Evolutionary conservation across 1,140 invertebrate species (phyloP).

Genomic region (Hyphantria cunea): DNA sequence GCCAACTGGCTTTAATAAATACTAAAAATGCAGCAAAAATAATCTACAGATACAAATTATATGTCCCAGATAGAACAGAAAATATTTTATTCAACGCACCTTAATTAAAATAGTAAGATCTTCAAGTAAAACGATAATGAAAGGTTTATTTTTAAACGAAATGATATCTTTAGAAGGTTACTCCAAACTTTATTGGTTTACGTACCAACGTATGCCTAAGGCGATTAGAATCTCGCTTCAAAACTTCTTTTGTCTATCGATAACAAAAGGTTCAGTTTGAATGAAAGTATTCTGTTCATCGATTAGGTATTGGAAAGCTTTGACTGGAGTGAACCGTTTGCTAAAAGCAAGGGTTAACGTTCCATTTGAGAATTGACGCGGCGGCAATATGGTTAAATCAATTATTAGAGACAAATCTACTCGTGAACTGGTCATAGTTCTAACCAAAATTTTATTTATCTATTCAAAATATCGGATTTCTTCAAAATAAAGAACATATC

Average conservation of each 20-base stretch:
- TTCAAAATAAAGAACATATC: too few relatives aligned
- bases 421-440: too few relatives aligned
- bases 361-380: neutral
- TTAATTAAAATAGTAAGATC: slow-evolving; percentile 23
- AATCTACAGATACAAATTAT: neutral
- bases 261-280: slow-evolving; percentile 30
- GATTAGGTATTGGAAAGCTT: slow-evolving; percentile 18
- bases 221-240: slow-evolving; percentile 28
- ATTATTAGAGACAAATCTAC: slow-evolving; percentile 21
- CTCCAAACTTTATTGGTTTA: slow-evolving; percentile 29
- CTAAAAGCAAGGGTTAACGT: neutral
- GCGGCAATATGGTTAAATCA: neutral
- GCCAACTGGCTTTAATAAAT: too few relatives aligned
- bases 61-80: slow-evolving; percentile 4
- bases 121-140: slow-evolving; percentile 20
- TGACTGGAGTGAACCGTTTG: slow-evolving; percentile 4
- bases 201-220: slow-evolving; percentile 22
- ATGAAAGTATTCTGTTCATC: slow-evolving; percentile 19
- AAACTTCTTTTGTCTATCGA: slow-evolving; percentile 27
- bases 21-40: too few relatives aligned
- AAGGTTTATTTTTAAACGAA: slow-evolving; percentile 27
- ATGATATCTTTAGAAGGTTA: slow-evolving; percentile 17
- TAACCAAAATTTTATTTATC: too few relatives aligned
- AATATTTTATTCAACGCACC: slow-evolving; percentile 15
- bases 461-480: too few relatives aligned